Percentiles rank a stretch among this genome's conserved stretches.
Conservation (phyloP, 1,140 invertebrate genomes). For the Bombus superbus region DNA sequence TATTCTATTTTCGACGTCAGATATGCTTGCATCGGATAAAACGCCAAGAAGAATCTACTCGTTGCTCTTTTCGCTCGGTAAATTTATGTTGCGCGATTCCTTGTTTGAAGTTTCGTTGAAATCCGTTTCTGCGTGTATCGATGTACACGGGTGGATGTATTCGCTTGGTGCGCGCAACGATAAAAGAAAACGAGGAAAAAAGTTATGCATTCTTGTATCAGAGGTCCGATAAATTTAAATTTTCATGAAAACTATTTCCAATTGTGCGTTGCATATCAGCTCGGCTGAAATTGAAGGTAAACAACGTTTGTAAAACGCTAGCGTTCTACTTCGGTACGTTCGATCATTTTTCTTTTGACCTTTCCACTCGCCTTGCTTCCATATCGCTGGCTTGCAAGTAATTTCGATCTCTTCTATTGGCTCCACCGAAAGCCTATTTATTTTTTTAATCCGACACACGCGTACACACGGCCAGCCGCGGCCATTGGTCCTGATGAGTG, state of each 20-base stretch:
- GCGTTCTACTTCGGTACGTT: neutral
- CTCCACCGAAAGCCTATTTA: conserved; percentile 23
- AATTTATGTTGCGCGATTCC: neutral
- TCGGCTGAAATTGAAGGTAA: neutral
- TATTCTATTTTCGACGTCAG: neutral
- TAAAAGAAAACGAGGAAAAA: neutral
- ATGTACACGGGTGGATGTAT: no score
- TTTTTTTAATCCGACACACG: conserved; percentile 24
- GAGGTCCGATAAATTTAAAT: conserved; percentile 13
- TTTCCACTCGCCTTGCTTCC: neutral
- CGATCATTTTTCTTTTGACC: conserved; percentile 26
- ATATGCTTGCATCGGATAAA: neutral
- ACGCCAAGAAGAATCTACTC: neutral
- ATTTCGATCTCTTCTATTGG: conserved; percentile 28
- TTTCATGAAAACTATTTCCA: conserved; percentile 19
- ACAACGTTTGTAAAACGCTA: conserved; percentile 3
- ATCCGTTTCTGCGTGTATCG: neutral
- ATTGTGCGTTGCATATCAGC: conserved; percentile 19
- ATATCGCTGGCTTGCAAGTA: conserved; percentile 11
- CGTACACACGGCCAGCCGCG: neutral
- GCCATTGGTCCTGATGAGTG: conserved; percentile 4
- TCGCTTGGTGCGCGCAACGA: no score
- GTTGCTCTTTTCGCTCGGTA: neutral
- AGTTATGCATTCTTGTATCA: neutral
- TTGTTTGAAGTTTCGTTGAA: neutral